phyloP scores from a whole-genome alignment of 1,140 invertebrate genomes.

The Aphelenchoides fujianensis region DNA sequence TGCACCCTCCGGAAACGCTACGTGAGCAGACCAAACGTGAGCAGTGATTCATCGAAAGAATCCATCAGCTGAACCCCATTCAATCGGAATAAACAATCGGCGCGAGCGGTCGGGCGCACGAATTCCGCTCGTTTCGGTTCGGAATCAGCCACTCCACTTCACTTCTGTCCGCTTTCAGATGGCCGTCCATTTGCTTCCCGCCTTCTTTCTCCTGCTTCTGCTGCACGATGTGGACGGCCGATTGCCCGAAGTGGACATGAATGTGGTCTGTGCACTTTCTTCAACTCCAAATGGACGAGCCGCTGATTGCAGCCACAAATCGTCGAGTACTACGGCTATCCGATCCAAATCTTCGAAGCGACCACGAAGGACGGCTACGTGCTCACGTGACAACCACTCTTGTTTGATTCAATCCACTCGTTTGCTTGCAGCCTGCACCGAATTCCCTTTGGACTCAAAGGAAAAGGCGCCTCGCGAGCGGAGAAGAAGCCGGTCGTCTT shows the following conservation, averaged over 20 bases:
- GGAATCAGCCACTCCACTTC: too few species aligned
- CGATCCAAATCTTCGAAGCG: constrained; percentile 69
- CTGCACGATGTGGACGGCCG: not conserved
- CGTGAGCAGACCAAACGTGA: too few species aligned
- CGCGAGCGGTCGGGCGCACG: too few species aligned
- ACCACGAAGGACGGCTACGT: constrained; percentile 74
- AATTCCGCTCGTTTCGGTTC: too few species aligned
- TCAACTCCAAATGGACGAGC: not conserved
- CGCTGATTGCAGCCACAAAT: constrained; percentile 35
- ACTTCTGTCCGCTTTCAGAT: too few species aligned
- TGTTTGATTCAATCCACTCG: constrained; percentile 72
- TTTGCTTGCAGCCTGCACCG: constrained; percentile 68
- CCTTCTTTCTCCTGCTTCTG: not conserved
- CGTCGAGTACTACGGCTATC: constrained; percentile 67
- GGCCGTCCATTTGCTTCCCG: not conserved
- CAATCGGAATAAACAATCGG: too few species aligned
- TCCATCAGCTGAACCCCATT: too few species aligned
- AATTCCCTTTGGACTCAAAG: constrained; percentile 3
- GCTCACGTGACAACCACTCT: too few species aligned
- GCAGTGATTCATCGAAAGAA: too few species aligned
- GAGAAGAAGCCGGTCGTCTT: constrained; percentile 39
- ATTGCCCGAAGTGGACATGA: constrained; percentile 6
- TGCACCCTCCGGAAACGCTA: too few species aligned
- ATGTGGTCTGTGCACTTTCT: not conserved
- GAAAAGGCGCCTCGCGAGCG: not conserved